Percentiles rank a stretch among this genome's conserved stretches.
Evolutionary conservation across 2,888 invertebrate species (phyloP).

Genomic region (Eurytoma adleriae): DNA sequence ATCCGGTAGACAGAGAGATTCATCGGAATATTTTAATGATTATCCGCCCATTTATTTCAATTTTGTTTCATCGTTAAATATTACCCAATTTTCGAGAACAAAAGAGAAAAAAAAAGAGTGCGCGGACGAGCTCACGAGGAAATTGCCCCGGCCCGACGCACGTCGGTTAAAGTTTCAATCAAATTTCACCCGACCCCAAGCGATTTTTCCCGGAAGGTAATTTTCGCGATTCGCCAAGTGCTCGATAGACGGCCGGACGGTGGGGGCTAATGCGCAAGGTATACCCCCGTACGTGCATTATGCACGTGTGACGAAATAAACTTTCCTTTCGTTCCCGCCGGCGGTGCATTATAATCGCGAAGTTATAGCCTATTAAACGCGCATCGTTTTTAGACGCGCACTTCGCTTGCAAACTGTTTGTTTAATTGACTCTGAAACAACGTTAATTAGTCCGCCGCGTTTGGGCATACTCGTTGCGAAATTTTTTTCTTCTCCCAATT

Average conservation of each 20-base stretch:
- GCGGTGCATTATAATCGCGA: constrained; percentile 9
- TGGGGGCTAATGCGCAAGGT: not conserved
- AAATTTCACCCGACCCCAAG: no score
- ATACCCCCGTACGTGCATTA: not conserved
- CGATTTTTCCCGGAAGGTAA: not conserved
- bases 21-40: no score
- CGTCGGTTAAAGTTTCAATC: no score
- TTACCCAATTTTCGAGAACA: no score
- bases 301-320: constrained; percentile 56
- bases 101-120: no score
- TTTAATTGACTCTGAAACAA: not conserved
- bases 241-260: not conserved
- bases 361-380: constrained; percentile 28
- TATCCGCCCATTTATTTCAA: no score
- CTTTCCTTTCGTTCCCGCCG: constrained; percentile 14
- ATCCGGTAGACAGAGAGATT: no score
- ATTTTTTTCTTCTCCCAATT: no score
- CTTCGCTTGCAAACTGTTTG: no score
- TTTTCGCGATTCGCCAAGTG: not conserved
- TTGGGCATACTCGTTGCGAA: not conserved
- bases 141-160: no score
- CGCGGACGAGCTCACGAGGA: no score
- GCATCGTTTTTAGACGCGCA: not conserved
- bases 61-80: no score
- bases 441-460: not conserved